A percentile compares a stretch with the other conserved stretches of the same genome.
phyloP scores from a whole-genome alignment of 2,797 vertebrate genomes.

The Neosilurus mollespiculum region DNA sequence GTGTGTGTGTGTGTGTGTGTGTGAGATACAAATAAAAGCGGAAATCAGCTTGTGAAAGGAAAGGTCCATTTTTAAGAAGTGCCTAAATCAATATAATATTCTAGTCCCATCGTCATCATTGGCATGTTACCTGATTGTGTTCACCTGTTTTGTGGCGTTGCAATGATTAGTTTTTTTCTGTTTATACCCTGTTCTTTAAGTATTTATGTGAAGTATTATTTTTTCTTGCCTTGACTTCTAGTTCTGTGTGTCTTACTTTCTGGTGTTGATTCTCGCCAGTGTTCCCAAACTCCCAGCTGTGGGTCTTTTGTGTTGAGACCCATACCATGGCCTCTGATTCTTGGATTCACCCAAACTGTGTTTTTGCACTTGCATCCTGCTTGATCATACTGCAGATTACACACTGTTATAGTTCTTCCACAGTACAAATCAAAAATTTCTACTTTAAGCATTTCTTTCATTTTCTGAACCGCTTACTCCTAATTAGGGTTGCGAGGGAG shows the following conservation, averaged over 20 bases:
- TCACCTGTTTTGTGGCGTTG: background rate
- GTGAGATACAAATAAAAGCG: too few relatives aligned
- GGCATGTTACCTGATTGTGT: background rate
- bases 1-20: too few relatives aligned
- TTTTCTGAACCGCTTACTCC: too few relatives aligned
- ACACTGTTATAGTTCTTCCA: background rate
- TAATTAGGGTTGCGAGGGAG: too few relatives aligned
- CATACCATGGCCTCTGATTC: background rate
- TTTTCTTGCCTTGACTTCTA: background rate
- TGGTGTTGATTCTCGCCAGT: background rate
- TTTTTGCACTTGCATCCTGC: background rate
- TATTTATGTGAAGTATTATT: background rate
- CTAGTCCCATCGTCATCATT: background rate
- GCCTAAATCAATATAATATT: background rate
- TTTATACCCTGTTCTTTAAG: background rate
- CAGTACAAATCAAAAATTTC: too few relatives aligned
- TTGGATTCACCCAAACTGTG: background rate
- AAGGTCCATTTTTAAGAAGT: too few relatives aligned
- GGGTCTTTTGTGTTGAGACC: background rate
- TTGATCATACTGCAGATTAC: too few relatives aligned
- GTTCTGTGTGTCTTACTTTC: background rate
- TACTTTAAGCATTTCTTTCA: too few relatives aligned
- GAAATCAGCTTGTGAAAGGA: too few relatives aligned
- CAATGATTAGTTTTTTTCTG: too few relatives aligned
- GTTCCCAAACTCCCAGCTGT: background rate